Conservation (phyloP, 2,888 invertebrate species). For the Diplazon laetatorius region DNA sequence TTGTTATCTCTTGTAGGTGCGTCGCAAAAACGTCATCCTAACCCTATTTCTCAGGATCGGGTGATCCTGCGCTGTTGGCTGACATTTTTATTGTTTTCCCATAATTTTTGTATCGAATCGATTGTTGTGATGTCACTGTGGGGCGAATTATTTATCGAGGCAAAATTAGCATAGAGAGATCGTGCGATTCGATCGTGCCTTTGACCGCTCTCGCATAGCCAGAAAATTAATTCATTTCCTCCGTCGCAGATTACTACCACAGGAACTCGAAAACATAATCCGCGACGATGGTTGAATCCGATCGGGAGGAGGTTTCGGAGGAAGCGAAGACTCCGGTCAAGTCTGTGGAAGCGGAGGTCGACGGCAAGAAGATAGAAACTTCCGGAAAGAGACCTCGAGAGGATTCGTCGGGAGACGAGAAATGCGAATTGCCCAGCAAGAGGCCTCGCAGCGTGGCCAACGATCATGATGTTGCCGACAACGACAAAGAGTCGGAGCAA, state of each 20-base stretch:
- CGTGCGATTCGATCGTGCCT: too few species aligned
- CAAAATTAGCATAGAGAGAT: too few species aligned
- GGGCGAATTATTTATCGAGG: too few species aligned
- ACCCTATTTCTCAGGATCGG: constrained; percentile 39
- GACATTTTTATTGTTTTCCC: too few species aligned
- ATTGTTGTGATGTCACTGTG: too few species aligned
- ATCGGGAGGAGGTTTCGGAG: constrained; percentile 69
- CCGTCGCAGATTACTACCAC: background rate
- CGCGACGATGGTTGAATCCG: constrained; percentile 74
- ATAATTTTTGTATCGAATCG: too few species aligned
- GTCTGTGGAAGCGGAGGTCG: constrained; percentile 28
- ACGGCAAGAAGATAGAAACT: constrained; percentile 50
- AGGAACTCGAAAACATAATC: constrained; percentile 18
- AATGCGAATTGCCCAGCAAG: constrained; percentile 63
- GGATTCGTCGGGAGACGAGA: constrained; percentile 68
- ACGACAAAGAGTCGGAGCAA: constrained; percentile 65
- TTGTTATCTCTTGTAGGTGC: background rate
- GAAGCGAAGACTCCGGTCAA: constrained; percentile 55
- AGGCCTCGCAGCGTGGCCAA: constrained; percentile 54
- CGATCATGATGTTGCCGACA: constrained; percentile 59
- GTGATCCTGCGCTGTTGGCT: constrained; percentile 40
- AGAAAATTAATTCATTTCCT: background rate
- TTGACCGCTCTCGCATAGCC: too few species aligned
- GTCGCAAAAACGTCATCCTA: too few species aligned
- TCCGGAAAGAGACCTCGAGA: constrained; percentile 70